Base-by-base conservation (phyloP, 37 sponge, comb jelly and placozoan species). In the Ianthella basta region DNA sequence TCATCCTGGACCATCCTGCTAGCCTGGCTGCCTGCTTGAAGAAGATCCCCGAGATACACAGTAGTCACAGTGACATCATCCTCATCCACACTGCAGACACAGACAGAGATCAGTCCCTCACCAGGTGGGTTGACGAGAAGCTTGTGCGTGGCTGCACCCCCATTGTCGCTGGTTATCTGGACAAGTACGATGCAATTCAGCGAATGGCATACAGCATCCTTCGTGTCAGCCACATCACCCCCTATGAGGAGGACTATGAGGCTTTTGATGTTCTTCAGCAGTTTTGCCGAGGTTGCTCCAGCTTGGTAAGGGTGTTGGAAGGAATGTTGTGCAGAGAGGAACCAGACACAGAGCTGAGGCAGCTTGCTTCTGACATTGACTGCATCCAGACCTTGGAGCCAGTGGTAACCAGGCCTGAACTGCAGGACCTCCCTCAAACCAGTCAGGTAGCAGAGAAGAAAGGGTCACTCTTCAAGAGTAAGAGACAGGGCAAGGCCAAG, bases 51-150 rank as follows among this genome's bases (percentile, higher is more conserved):
- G 82, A 82, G 55, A 20, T 67, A 27, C 19, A 68, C 15, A 72
- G 53, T 59, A 40, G 30, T 19, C 75, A 82, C 59, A 81, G 55
- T 38, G 75, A 81, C 74, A 39, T 87, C 60, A 59, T 87, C 54
- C 29, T 69, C 44, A 87, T 66, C 34, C 37, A n/a, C 20, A 18
- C 40, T 16, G 61, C 41, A 14, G 56, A 53, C 14, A 37, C 60
- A 13, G 63, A 69, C 30, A 75, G n/a, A 75, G 78, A 36, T 23
- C 53, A 21, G 33, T 37, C 60, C 24, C 41, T 82, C 21, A 33
- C 27, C 54, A 81, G 56, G 34, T 44, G 40, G 36, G 54, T 60
- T 5, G 82, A 82, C 55, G 25, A 37, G 32, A 50, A 35, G 34
- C 53, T 81, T 4, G 10, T 87, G 10, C 19, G 82, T 37, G 81